Percentiles rank a stretch among this genome's conserved stretches.
Conservation (phyloP, 2,113 vertebrate genomes). For the Peromyscus maniculatus region DNA sequence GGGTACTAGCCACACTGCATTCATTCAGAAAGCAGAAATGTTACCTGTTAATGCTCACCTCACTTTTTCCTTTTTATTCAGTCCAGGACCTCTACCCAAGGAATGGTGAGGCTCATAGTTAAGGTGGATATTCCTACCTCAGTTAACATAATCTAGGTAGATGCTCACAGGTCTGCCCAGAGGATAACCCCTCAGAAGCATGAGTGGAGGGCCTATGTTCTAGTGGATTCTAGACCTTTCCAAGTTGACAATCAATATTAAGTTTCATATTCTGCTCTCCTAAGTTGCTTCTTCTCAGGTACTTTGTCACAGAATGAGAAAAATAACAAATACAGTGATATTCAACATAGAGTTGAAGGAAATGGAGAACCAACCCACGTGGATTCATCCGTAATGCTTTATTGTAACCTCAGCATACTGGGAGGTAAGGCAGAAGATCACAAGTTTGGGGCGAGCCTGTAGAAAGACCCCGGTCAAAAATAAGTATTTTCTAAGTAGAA, state of each 20-base stretch:
- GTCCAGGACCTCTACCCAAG: background rate
- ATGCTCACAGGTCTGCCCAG: background rate
- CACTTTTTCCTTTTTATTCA: background rate
- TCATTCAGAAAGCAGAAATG: background rate
- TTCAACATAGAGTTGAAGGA: background rate
- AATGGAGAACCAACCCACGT: background rate
- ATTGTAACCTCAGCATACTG: background rate
- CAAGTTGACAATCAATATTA: background rate
- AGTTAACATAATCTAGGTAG: background rate
- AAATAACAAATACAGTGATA: background rate
- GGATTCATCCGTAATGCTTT: background rate
- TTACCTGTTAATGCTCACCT: background rate
- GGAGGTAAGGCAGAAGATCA: background rate
- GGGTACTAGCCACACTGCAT: background rate
- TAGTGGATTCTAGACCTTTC: background rate
- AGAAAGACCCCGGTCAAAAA: background rate
- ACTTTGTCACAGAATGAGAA: background rate
- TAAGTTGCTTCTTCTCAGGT: background rate
- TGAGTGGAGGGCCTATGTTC: background rate
- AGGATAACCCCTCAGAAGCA: background rate
- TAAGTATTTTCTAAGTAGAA: background rate
- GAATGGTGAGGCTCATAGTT: no score
- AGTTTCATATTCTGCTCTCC: background rate
- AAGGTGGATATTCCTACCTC: background rate
- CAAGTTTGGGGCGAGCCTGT: background rate